Conservation (phyloP, 2,888 invertebrate genomes). For the Cartodere bifasciata region DNA sequence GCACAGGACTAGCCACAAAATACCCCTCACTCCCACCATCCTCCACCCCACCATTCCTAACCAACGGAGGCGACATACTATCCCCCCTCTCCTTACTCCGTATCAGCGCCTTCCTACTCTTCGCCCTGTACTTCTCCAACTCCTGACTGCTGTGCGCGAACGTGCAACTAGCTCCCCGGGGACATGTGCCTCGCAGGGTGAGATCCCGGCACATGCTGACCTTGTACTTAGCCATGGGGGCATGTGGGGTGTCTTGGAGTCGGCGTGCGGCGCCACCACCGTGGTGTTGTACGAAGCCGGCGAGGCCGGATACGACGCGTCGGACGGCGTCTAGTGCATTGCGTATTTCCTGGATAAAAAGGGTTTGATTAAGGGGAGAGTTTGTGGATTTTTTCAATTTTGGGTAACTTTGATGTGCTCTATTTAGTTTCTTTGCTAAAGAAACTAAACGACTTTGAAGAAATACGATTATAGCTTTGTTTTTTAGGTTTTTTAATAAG, state of each 20-base stretch:
- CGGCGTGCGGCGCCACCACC: constrained; percentile 59
- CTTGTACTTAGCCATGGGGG: constrained; percentile 67
- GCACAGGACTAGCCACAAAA: too few relatives aligned
- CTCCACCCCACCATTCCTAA: too few relatives aligned
- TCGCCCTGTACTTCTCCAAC: constrained; percentile 64
- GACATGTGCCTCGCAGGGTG: constrained; percentile 66
- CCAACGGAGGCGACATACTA: too few relatives aligned
- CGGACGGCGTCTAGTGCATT: constrained; percentile 55
- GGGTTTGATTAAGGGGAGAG: too few relatives aligned
- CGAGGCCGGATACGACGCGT: constrained; percentile 61
- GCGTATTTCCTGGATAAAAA: constrained; percentile 43
- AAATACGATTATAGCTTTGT: too few relatives aligned
- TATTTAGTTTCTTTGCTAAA: too few relatives aligned
- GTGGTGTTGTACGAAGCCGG: constrained; percentile 64
- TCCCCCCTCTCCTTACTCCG: constrained; percentile 28
- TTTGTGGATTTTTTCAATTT: too few relatives aligned
- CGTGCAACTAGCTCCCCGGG: constrained; percentile 75
- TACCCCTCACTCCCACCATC: too few relatives aligned
- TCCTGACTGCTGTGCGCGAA: constrained; percentile 90
- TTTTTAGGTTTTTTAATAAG: too few relatives aligned
- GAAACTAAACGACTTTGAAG: too few relatives aligned
- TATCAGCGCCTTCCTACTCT: constrained; percentile 44
- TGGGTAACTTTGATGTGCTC: too few relatives aligned
- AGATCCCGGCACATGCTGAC: constrained; percentile 84
- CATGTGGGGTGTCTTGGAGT: constrained; percentile 43